Percentiles rank a stretch among this genome's conserved stretches.
Conservation (phyloP, 1,140 invertebrate species). For the Drosophila hydei region DNA sequence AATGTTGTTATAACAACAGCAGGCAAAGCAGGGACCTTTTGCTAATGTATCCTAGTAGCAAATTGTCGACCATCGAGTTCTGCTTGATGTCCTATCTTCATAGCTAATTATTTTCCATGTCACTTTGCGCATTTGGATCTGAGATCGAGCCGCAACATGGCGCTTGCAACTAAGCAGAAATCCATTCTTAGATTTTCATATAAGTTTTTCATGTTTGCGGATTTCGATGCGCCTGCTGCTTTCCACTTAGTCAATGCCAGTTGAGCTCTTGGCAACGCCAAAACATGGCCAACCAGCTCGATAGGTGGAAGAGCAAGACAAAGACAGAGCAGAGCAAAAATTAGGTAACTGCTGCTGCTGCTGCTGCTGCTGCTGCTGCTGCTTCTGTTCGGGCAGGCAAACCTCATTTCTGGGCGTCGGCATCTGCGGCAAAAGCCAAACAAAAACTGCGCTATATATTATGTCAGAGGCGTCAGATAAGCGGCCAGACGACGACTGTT, state of each 20-base stretch:
- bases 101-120: slow-evolving; percentile 54
- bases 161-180: slow-evolving; percentile 33
- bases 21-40: too few species aligned
- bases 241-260: slow-evolving; percentile 21
- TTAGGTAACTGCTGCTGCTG: slow-evolving; percentile 58
- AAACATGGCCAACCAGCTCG: slow-evolving; percentile 50
- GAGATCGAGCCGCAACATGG: slow-evolving; percentile 2
- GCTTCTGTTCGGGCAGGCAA: slow-evolving; percentile 38
- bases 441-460: slow-evolving; percentile 74
- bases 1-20: too few species aligned
- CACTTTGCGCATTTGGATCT: slow-evolving; percentile 18
- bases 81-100: slow-evolving; percentile 6
- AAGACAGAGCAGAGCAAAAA: slow-evolving; percentile 11
- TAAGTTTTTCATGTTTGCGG: slow-evolving; percentile 30
- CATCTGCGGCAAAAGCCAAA: slow-evolving; percentile 59
- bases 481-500: slow-evolving; percentile 53
- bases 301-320: slow-evolving; percentile 33
- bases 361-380: too few species aligned
- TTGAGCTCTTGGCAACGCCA: slow-evolving; percentile 44
- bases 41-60: slow-evolving; percentile 38
- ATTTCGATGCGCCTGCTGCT: slow-evolving; percentile 24
- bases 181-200: slow-evolving; percentile 35
- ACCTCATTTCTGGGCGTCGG: slow-evolving; percentile 43
- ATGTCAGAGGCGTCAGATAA: slow-evolving; percentile 79
- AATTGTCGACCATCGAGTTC: slow-evolving; percentile 34